phyloP scores from a whole-genome alignment of 64 coral and sea anemone genomes.

The Stylophora pistillata region DNA sequence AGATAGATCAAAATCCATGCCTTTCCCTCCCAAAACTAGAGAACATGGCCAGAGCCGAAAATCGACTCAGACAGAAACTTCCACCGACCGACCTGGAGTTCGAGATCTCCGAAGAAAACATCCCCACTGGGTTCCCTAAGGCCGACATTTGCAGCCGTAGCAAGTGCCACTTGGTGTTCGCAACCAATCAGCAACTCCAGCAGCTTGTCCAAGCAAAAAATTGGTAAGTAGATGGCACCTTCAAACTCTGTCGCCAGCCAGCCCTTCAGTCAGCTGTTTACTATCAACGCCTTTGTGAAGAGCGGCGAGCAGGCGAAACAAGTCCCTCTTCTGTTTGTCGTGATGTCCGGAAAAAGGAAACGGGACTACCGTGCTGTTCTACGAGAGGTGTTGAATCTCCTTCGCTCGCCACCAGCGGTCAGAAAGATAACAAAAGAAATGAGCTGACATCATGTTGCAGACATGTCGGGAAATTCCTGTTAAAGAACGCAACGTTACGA shows the following conservation, averaged over 20 bases:
- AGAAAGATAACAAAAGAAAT: slow-evolving; percentile 21
- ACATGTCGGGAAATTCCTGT: too few relatives aligned
- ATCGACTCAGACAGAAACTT: slow-evolving; percentile 22
- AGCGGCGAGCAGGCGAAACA: not conserved
- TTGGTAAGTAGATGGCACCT: not conserved
- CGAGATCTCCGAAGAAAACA: slow-evolving; percentile 1
- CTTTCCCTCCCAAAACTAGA: slow-evolving; percentile 19
- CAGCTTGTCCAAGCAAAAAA: slow-evolving; percentile 6
- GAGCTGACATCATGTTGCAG: too few relatives aligned
- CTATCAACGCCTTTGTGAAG: not conserved
- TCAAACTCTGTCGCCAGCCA: not conserved
- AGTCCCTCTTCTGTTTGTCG: not conserved
- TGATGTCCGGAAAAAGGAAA: not conserved
- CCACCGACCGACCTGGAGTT: slow-evolving; percentile 17
- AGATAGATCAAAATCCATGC: not conserved
- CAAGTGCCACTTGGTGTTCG: slow-evolving; percentile 17
- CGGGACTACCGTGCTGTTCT: not conserved
- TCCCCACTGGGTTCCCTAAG: not conserved
- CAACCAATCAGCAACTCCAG: slow-evolving; percentile 1
- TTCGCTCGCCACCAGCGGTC: slow-evolving; percentile 15
- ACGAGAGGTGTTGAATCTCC: not conserved
- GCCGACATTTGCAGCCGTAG: slow-evolving; percentile 2
- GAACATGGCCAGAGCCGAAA: slow-evolving; percentile 38
- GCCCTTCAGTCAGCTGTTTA: slow-evolving; percentile 6
- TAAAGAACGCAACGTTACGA: too few relatives aligned